Percentiles rank a stretch among this genome's conserved stretches.
Evolutionary conservation across 2,888 invertebrate species (phyloP).

Genomic region (Drosophila villosipedis): DNA sequence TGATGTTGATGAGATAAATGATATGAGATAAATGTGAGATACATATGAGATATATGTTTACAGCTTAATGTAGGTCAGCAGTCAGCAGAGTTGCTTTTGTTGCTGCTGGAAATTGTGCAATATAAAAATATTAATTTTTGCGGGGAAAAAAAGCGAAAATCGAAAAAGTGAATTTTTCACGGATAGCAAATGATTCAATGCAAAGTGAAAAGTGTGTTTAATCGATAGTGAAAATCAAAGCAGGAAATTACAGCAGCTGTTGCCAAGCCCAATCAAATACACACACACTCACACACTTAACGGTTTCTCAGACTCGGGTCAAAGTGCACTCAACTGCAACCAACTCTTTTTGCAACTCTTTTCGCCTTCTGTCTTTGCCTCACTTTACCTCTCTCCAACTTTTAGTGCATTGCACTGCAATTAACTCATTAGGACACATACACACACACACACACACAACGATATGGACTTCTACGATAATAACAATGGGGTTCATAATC

Average conservation of each 20-base stretch:
- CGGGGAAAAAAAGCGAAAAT: conserved; percentile 36
- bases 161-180: conserved; percentile 28
- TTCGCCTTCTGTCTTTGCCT: conserved; percentile 17
- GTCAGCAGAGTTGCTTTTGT: conserved; percentile 3
- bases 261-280: conserved; percentile 31
- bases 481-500: conserved; percentile 59
- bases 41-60: conserved; percentile 13
- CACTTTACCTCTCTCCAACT: conserved; percentile 24
- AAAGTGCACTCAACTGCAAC: conserved; percentile 56
- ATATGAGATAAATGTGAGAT: conserved; percentile 23
- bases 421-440: conserved; percentile 48
- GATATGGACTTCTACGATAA: conserved; percentile 81
- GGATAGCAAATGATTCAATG: not conserved
- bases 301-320: conserved; percentile 53
- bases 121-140: conserved; percentile 10
- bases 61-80: conserved; percentile 71
- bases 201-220: conserved; percentile 70
- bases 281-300: conserved; percentile 13
- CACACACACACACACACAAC: conserved; percentile 1
- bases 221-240: conserved; percentile 73
- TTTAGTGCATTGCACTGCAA: conserved; percentile 67
- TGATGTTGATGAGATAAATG: conserved; percentile 43
- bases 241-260: conserved; percentile 31
- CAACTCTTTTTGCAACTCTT: conserved; percentile 2
- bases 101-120: conserved; percentile 54